Evolutionary conservation across 2,888 invertebrate species (phyloP).

Genomic region (Pelosia muscerda): DNA sequence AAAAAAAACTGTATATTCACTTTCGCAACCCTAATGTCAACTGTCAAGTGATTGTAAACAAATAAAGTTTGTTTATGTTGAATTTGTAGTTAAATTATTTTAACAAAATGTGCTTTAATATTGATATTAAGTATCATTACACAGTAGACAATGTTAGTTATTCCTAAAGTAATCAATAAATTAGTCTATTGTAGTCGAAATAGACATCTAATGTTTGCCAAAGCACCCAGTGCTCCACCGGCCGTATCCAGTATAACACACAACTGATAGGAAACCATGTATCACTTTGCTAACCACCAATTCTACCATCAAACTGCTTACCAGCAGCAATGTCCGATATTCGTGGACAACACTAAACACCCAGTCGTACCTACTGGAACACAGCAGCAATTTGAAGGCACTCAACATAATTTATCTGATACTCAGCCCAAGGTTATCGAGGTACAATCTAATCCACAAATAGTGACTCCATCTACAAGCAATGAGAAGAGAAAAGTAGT

Average conservation of each 20-base stretch:
- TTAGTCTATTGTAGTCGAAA: background rate
- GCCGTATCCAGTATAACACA: background rate
- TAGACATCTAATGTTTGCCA: background rate
- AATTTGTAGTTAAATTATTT: too few species aligned
- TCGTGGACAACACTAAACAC: constrained; percentile 41
- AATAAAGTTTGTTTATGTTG: too few species aligned
- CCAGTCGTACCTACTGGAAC: background rate
- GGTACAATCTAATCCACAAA: constrained; percentile 10
- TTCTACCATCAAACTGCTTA: constrained; percentile 52
- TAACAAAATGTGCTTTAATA: background rate
- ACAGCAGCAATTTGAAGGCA: constrained; percentile 28
- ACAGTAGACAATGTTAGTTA: background rate
- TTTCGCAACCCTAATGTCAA: too few species aligned
- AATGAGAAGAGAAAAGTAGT: constrained; percentile 27
- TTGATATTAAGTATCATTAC: background rate
- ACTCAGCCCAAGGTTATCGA: constrained; percentile 17
- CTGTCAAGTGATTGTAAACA: too few species aligned
- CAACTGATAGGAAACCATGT: constrained; percentile 40
- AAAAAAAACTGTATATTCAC: too few species aligned
- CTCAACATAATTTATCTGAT: constrained; percentile 31
- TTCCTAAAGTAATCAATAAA: background rate
- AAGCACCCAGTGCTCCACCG: background rate
- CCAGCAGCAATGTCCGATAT: constrained; percentile 48
- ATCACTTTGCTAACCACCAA: constrained; percentile 71
- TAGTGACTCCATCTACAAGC: constrained; percentile 1